Conservation (phyloP, 2,888 invertebrate genomes). For the Thyatira batis region DNA sequence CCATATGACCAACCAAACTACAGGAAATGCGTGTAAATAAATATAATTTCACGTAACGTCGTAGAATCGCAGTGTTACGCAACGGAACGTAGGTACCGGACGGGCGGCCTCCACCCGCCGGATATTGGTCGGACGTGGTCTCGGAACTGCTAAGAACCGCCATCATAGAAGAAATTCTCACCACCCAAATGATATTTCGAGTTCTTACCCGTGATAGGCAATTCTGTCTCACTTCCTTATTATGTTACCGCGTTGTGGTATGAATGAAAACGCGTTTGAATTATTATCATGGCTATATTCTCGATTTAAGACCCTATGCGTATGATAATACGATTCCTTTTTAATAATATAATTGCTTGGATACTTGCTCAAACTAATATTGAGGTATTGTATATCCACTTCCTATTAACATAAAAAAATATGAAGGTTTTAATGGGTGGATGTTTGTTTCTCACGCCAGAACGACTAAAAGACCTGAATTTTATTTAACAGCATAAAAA, state of each 20-base stretch:
- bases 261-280: background rate
- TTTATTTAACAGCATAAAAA: no score
- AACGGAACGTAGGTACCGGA: slow-evolving; percentile 6
- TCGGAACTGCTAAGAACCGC: slow-evolving; percentile 29
- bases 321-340: no score
- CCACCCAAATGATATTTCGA: background rate
- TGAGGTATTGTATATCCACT: no score
- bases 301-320: no score
- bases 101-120: slow-evolving; percentile 13
- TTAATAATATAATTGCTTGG: no score
- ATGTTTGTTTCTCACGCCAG: no score
- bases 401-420: no score
- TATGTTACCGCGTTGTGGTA: background rate
- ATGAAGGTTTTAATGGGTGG: no score
- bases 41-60: slow-evolving; percentile 9
- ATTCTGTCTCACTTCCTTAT: background rate
- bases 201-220: background rate
- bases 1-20: background rate
- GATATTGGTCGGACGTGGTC: slow-evolving; percentile 13
- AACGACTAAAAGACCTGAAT: no score
- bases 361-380: no score
- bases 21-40: background rate
- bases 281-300: no score
- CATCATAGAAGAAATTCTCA: background rate
- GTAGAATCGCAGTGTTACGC: slow-evolving; percentile 9